A percentile compares a stretch with the other conserved stretches of the same genome.
Evolutionary conservation across 1,140 invertebrate species (phyloP).

Genomic region (Drosophila rhopaloa): DNA sequence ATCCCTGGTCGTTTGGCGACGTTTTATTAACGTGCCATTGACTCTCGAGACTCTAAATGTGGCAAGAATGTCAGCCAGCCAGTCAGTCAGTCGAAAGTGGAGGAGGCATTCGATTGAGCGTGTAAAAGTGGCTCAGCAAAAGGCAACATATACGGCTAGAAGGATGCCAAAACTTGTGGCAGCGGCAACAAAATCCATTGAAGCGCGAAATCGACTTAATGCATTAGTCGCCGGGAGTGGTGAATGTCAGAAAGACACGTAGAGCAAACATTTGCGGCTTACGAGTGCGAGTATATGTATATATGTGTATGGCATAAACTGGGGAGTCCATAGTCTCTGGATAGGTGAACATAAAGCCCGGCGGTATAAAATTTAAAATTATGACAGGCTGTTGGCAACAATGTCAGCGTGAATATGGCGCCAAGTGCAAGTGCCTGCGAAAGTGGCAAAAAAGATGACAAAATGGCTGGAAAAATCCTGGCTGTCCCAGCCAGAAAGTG

Average conservation of each 20-base stretch:
- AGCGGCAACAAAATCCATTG: conserved; percentile 63
- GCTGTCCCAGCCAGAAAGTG: conserved; percentile 5
- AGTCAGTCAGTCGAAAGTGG: conserved; percentile 35
- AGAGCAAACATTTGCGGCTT: conserved; percentile 74
- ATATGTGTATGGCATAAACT: conserved; percentile 4
- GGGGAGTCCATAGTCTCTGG: background rate
- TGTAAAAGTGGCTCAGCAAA: conserved; percentile 70
- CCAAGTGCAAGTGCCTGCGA: conserved; percentile 22
- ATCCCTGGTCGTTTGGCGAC: conserved; percentile 33
- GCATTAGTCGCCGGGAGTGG: conserved; percentile 57
- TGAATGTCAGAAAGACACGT: conserved; percentile 58
- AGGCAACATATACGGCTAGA: conserved; percentile 11
- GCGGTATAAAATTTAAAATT: conserved; percentile 47
- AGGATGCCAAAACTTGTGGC: conserved; percentile 58
- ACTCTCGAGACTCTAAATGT: conserved; percentile 44
- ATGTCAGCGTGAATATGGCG: conserved; percentile 12
- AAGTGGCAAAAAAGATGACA: conserved; percentile 9
- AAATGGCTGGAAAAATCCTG: conserved; percentile 21
- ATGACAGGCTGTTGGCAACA: conserved; percentile 32
- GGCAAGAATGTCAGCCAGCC: conserved; percentile 31
- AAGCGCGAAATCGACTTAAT: conserved; percentile 80
- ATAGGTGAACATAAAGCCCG: conserved; percentile 20
- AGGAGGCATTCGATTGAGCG: conserved; percentile 73
- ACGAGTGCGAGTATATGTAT: conserved; percentile 1
- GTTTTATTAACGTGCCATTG: conserved; percentile 68